Conservation (phyloP, 2,113 vertebrate genomes). For the Girardinichthys multiradiatus region DNA sequence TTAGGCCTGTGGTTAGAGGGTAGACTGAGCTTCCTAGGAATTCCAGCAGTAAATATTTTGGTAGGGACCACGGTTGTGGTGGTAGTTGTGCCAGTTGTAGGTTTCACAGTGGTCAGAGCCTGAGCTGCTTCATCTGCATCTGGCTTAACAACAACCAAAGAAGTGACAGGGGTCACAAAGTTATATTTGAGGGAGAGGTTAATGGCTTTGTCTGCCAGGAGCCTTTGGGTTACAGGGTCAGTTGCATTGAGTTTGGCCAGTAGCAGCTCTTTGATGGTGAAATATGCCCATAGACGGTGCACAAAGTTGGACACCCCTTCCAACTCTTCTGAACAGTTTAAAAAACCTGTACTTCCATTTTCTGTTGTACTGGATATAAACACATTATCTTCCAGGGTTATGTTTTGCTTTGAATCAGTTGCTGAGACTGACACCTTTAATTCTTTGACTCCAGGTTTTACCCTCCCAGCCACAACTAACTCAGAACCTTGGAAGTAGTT, state of each 20-base stretch:
- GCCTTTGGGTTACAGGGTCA: slow-evolving; percentile 66
- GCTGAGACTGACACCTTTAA: slow-evolving; percentile 79
- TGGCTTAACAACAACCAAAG: slow-evolving; percentile 84
- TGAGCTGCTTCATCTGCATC: slow-evolving; percentile 69
- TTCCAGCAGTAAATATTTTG: slow-evolving; percentile 36
- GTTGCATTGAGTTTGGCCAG: slow-evolving; percentile 76
- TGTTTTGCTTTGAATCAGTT: slow-evolving; percentile 62
- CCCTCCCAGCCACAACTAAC: slow-evolving; percentile 82
- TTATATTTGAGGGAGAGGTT: slow-evolving; percentile 87
- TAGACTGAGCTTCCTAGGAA: slow-evolving; percentile 33
- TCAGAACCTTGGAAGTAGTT: slow-evolving; percentile 87
- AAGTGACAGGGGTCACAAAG: slow-evolving; percentile 87
- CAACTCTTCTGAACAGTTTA: slow-evolving; percentile 56
- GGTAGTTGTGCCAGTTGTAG: slow-evolving; percentile 48
- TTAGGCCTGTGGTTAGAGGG: slow-evolving; percentile 22
- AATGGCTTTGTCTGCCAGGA: slow-evolving; percentile 83
- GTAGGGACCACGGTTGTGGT: slow-evolving; percentile 34
- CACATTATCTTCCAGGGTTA: slow-evolving; percentile 75
- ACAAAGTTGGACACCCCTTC: slow-evolving; percentile 78
- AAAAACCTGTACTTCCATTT: slow-evolving; percentile 51
- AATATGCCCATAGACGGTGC: slow-evolving; percentile 84
- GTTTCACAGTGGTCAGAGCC: slow-evolving; percentile 54
- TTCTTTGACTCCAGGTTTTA: slow-evolving; percentile 75
- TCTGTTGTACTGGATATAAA: slow-evolving; percentile 34
- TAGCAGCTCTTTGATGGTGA: slow-evolving; percentile 85